Conservation (phyloP, 1,140 invertebrate genomes). For the Contarinia nasturtii region DNA sequence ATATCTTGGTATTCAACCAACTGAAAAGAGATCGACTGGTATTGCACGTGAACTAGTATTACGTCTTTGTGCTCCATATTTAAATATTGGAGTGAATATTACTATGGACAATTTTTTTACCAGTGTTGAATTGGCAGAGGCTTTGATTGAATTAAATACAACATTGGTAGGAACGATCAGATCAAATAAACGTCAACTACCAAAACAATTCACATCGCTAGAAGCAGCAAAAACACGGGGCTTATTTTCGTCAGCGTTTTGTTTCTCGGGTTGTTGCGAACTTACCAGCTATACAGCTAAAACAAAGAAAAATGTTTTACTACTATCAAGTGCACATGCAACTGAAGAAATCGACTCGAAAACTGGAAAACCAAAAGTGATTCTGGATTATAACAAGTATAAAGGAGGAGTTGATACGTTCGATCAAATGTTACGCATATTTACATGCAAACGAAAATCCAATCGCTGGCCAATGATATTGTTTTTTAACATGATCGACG, state of each 20-base stretch:
- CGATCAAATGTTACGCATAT: conserved; percentile 7
- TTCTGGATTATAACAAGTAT: conserved; percentile 8
- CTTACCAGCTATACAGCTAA: conserved; percentile 3
- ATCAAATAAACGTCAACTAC: conserved; percentile 7
- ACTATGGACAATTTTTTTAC: conserved; percentile 8
- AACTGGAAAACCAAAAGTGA: conserved; percentile 6
- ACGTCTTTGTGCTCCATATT: not conserved
- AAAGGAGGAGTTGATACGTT: conserved; percentile 9
- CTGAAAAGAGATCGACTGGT: not conserved
- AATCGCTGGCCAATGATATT: conserved; percentile 9
- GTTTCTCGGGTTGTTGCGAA: not conserved
- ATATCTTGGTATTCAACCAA: not conserved
- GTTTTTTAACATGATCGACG: conserved; percentile 2
- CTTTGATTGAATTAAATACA: conserved; percentile 1
- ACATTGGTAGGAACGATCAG: conserved; percentile 6
- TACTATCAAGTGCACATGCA: conserved; percentile 4
- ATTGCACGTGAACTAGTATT: not conserved
- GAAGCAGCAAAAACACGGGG: not conserved
- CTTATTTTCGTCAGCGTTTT: not conserved
- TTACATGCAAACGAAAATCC: conserved; percentile 6
- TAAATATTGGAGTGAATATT: conserved; percentile 2
- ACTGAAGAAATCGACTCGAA: conserved; percentile 4
- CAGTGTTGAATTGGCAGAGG: conserved; percentile 3
- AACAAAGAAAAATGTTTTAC: conserved; percentile 3
- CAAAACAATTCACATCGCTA: not conserved